Percentiles rank a stretch among this genome's conserved stretches.
phyloP scores from a whole-genome alignment of 1,140 invertebrate species.

The Zaprionus capensis region DNA sequence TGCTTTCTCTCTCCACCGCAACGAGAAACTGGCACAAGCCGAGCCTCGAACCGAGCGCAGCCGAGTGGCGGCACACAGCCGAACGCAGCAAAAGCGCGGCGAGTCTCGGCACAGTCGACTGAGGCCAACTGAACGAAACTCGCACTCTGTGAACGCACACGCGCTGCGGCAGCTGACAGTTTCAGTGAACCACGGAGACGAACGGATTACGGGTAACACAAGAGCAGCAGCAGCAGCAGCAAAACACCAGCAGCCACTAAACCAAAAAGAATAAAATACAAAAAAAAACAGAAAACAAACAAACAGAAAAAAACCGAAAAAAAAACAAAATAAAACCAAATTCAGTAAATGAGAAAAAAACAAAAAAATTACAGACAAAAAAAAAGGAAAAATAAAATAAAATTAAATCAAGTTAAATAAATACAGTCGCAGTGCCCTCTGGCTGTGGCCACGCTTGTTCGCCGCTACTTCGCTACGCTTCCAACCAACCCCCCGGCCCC shows the following conservation, averaged over 20 bases:
- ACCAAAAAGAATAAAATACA: conserved; percentile 1
- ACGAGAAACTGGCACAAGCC: conserved; percentile 57
- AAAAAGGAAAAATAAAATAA: conserved; percentile 1
- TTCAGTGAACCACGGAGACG: conserved; percentile 84
- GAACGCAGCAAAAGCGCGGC: conserved; percentile 9
- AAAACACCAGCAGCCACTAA: neutral
- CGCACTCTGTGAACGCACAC: conserved; percentile 73
- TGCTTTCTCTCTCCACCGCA: neutral
- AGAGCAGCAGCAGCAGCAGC: conserved; percentile 31
- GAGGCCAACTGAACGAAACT: conserved; percentile 75
- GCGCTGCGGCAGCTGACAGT: conserved; percentile 79
- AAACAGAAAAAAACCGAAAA: neutral
- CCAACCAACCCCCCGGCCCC: neutral
- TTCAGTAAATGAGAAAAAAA: neutral
- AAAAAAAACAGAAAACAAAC: neutral
- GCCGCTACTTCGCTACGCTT: neutral
- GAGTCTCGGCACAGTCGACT: neutral
- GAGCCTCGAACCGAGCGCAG: neutral
- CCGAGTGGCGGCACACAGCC: neutral
- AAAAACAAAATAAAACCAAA: neutral
- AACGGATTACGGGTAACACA: conserved; percentile 83
- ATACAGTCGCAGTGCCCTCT: neutral
- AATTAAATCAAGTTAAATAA: conserved; percentile 12
- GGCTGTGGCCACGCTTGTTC: neutral
- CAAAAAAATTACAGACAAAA: neutral